phyloP scores from a whole-genome alignment of 2,113 vertebrate species.

The Acrocephalus arundinaceus region DNA sequence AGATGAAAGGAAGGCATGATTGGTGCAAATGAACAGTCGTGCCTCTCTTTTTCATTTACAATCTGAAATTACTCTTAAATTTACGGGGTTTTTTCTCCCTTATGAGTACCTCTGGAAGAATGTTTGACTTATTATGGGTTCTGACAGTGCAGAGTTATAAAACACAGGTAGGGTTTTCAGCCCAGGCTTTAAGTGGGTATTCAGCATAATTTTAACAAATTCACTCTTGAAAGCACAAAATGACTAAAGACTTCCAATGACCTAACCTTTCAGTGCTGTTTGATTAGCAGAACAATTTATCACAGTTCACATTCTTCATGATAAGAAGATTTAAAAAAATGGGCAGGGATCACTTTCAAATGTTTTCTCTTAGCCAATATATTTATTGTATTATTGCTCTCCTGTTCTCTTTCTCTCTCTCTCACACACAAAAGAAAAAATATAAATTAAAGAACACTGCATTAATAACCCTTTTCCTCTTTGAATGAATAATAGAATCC shows the following conservation, averaged over 20 bases:
- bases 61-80: slow-evolving; percentile 91
- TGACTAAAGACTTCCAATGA: slow-evolving; percentile 78
- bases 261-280: slow-evolving; percentile 77
- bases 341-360: slow-evolving; percentile 46
- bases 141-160: slow-evolving; percentile 86
- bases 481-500: slow-evolving; percentile 11
- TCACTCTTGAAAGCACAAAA: slow-evolving; percentile 81
- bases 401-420: background rate
- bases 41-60: slow-evolving; percentile 90
- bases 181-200: slow-evolving; percentile 78
- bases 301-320: slow-evolving; percentile 51
- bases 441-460: slow-evolving; percentile 6
- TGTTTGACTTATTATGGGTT: slow-evolving; percentile 89
- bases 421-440: background rate
- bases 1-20: slow-evolving; percentile 92
- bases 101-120: slow-evolving; percentile 85
- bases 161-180: slow-evolving; percentile 84
- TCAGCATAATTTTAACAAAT: slow-evolving; percentile 83
- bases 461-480: slow-evolving; percentile 29
- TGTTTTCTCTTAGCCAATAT: slow-evolving; percentile 43
- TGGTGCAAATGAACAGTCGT: slow-evolving; percentile 98
- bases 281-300: slow-evolving; percentile 79
- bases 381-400: slow-evolving; percentile 17
- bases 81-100: slow-evolving; percentile 77
- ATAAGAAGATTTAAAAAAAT: slow-evolving; percentile 46